A percentile compares a stretch with the other conserved stretches of the same genome.
These are phyloP conservation scores for Eupithecia subumbrata DNA, from an alignment of 2,888 invertebrate genomes.

Conservation along the genomic window DNA sequence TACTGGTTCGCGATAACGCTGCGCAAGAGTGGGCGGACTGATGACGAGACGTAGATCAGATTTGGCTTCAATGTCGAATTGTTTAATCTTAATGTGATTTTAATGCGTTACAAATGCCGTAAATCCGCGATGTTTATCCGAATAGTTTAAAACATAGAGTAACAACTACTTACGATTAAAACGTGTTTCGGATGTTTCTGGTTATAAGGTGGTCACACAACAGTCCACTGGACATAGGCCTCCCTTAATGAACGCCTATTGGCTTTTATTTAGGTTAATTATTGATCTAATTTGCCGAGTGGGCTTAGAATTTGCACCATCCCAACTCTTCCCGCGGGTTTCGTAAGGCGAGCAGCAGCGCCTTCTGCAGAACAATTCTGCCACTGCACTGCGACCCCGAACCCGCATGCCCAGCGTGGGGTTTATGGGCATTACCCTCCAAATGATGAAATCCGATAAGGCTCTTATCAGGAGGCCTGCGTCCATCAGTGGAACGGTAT, in stretches of 20 bases:
- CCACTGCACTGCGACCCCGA: too few species aligned
- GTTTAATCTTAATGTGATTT: not conserved
- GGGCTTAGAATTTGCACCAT: too few species aligned
- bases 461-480: too few species aligned
- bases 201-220: too few species aligned
- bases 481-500: too few species aligned
- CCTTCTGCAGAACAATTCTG: too few species aligned
- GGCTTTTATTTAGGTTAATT: not conserved
- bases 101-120: not conserved
- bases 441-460: too few species aligned
- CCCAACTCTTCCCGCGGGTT: too few species aligned
- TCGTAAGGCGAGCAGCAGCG: too few species aligned
- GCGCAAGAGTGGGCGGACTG: constrained; percentile 11
- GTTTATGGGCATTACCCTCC: too few species aligned
- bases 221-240: not conserved
- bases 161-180: not conserved
- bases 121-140: not conserved
- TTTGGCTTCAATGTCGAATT: constrained; percentile 1
- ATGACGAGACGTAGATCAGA: constrained; percentile 4
- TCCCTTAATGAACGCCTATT: not conserved
- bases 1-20: not conserved
- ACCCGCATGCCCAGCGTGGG: too few species aligned
- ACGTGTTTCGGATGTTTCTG: not conserved
- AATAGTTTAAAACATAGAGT: not conserved
- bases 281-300: too few species aligned